Percentiles rank a stretch among this genome's conserved stretches.
Evolutionary conservation across 2,113 vertebrate species (phyloP).

Genomic region (Albula glossodonta): DNA sequence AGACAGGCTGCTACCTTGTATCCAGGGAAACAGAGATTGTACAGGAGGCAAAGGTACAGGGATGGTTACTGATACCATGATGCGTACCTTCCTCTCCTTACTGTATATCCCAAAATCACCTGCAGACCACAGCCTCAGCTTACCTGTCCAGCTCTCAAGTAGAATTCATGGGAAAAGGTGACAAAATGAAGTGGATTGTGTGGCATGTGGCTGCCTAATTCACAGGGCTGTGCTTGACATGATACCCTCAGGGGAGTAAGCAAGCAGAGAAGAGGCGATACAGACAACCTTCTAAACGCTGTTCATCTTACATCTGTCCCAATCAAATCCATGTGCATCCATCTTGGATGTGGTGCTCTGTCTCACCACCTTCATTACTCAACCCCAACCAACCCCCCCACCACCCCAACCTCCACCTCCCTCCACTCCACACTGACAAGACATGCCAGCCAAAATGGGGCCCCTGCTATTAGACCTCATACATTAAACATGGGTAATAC

Average conservation of each 20-base stretch:
- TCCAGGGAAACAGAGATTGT: neutral
- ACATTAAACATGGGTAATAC: neutral
- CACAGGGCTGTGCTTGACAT: neutral
- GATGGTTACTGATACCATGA: neutral
- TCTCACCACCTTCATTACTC: neutral
- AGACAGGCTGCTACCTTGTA: neutral
- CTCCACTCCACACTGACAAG: neutral
- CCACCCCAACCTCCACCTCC: neutral
- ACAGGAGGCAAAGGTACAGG: neutral
- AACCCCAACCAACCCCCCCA: neutral
- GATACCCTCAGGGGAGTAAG: neutral
- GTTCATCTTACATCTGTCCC: neutral
- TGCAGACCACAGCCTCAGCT: neutral
- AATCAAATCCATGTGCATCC: neutral
- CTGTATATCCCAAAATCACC: neutral
- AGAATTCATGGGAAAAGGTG: neutral
- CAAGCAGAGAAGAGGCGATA: neutral
- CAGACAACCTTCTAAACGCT: neutral
- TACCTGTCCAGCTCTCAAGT: neutral
- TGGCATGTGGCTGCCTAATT: neutral
- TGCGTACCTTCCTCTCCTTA: neutral
- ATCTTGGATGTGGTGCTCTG: neutral
- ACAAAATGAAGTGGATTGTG: neutral
- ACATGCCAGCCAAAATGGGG: neutral
- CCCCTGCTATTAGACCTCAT: neutral